Evolutionary conservation across 2,888 invertebrate species (phyloP), one percentile per base, ranked within the genome.

Genomic region (Seladonia tumulorum): DNA sequence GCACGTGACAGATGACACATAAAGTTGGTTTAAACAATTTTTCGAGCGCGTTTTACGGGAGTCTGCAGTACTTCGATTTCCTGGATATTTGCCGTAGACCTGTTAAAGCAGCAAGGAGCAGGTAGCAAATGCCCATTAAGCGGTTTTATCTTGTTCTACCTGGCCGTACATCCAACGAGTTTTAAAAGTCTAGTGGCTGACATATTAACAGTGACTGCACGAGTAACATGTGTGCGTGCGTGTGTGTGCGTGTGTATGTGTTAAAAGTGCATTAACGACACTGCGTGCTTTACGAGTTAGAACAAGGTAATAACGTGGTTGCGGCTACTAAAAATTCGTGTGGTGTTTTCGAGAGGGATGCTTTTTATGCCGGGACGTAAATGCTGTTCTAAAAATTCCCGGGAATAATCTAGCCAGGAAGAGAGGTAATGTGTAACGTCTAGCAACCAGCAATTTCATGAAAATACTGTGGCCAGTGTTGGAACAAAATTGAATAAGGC

Each of bases 221-320:
- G 63, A 7, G 29, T 1, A 63, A 63, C 29, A 29, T 63, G 63
- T 29, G 14, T 49, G 16, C 16, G 49, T 49, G 16, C 16, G 49
- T 25, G 49, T 63, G 60, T 63, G 16, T 49, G 16, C 16, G 49
- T 49, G 18, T 49, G 49, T 25, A 14, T 60, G 25, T 16, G 63
- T 63, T 63, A 63, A 63, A 63, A 63, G 63, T 63, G 63, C n/a
- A 63, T 63, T 60, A 53, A 47, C 78, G 35, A 22, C 29, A 35
- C 35, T 3, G 39, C 60, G 47, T 47, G 42, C 39, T 39, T 39
- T 10, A 49, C 29, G 45, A 73, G 63, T 63, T 63, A 63, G 63
- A 63, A 63, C 63, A 63, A 29, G 63, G 63, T 63, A 63, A 63
- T 63, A 63, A 25, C 63, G 63, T 29, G 63, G 63, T 63, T 63